Percentiles rank a stretch among this genome's conserved stretches.
Evolutionary conservation across 1,140 invertebrate species (phyloP).

Genomic region (Hormaphis cornu): DNA sequence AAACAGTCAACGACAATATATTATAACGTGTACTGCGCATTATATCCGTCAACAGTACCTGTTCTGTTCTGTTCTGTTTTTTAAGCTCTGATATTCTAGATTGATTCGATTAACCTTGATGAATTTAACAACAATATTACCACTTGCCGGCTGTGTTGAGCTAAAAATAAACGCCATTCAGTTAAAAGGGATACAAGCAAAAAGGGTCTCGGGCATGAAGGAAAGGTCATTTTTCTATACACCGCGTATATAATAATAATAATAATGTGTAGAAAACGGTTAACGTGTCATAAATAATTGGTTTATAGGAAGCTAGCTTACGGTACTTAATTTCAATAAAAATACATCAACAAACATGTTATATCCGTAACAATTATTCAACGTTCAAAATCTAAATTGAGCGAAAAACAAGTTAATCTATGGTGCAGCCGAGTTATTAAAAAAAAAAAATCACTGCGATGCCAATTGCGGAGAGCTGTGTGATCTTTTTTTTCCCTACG

Average conservation of each 20-base stretch:
- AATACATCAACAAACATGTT: neutral
- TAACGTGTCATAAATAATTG: constrained; percentile 9
- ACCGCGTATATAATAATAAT: neutral
- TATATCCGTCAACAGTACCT: neutral
- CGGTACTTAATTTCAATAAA: constrained; percentile 22
- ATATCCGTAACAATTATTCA: neutral
- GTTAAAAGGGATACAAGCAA: constrained; percentile 15
- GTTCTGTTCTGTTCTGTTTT: constrained; percentile 10
- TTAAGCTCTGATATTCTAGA: constrained; percentile 22
- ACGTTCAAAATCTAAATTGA: constrained; percentile 6
- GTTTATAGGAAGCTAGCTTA: neutral
- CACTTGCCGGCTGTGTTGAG: constrained; percentile 9
- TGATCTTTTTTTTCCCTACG: too few relatives aligned
- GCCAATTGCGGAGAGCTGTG: too few relatives aligned
- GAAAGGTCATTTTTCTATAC: constrained; percentile 12
- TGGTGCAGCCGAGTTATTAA: too few relatives aligned
- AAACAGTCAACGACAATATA: too few relatives aligned
- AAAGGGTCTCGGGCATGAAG: constrained; percentile 11
- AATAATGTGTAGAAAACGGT: constrained; percentile 23
- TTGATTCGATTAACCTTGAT: constrained; percentile 31
- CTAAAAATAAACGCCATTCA: constrained; percentile 21
- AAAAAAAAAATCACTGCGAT: too few relatives aligned
- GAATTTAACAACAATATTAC: constrained; percentile 26
- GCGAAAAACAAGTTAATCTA: neutral
- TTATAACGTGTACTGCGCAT: too few relatives aligned